A percentile compares a stretch with the other conserved stretches of the same genome.
These are phyloP conservation scores for Pammene aurita DNA, from an alignment of 2,888 invertebrate genomes.

Conservation along the genomic window DNA sequence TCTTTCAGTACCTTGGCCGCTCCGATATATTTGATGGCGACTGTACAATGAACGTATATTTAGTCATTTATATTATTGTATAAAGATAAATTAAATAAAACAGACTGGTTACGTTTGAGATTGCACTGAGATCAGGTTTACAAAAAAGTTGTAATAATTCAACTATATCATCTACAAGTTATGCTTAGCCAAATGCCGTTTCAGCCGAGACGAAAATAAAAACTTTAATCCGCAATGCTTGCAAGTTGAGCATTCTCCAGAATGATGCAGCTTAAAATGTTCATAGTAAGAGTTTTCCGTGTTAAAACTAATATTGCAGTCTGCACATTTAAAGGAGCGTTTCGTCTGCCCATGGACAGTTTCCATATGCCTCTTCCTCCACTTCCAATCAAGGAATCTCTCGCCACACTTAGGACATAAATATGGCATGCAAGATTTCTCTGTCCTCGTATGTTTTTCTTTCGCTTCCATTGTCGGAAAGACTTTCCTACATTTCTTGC, in stretches of 20 bases:
- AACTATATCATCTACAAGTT: slow-evolving; percentile 45
- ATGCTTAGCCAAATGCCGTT: slow-evolving; percentile 70
- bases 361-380: slow-evolving; percentile 69
- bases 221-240: slow-evolving; percentile 75
- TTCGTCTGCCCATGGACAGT: slow-evolving; percentile 63
- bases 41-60: too few relatives aligned
- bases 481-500: slow-evolving; percentile 66
- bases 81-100: not conserved
- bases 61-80: not conserved
- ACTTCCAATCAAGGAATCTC: slow-evolving; percentile 68
- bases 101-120: not conserved
- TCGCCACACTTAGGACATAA: slow-evolving; percentile 70
- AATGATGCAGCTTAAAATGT: slow-evolving; percentile 71
- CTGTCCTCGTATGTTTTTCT: slow-evolving; percentile 65
- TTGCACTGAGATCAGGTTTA: not conserved
- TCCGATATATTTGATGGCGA: too few relatives aligned
- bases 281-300: slow-evolving; percentile 68
- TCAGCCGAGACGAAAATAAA: slow-evolving; percentile 64
- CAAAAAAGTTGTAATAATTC: not conserved
- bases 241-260: slow-evolving; percentile 67
- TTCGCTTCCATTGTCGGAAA: slow-evolving; percentile 75
- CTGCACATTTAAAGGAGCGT: slow-evolving; percentile 61
- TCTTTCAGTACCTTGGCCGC: too few relatives aligned
- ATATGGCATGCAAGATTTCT: slow-evolving; percentile 74
- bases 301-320: slow-evolving; percentile 66